Base-by-base conservation (phyloP, 2,113 vertebrate species). In the Aplodontia rufa region DNA sequence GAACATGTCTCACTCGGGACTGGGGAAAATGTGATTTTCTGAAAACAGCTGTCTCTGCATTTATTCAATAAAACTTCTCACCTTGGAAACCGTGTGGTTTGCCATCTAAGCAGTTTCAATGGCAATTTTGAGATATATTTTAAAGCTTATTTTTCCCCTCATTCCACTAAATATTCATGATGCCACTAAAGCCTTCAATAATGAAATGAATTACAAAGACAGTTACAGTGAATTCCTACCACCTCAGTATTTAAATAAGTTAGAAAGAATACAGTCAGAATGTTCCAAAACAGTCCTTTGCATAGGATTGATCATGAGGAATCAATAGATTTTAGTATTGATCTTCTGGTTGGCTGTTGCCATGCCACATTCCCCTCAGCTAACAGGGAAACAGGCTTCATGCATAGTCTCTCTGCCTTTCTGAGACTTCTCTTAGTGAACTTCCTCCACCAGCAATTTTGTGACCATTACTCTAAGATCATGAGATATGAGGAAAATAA, bases 1-100 rank as follows among this genome's bases (percentile, higher is more conserved):
- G 86, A 97, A 81, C 96, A 98, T 97, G 76, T 95, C 91, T 98
- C 97, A 94, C 66, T 17, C 26, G 82, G 94, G 97, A 98, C 74
- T 97, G 69, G 40, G 42, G 94, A 86, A 91, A 97, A 97, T 90
- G 78, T 74, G 82, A 82, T 92, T 97, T 95, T 97, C 84, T 62
- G 49, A 96, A 96, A 97, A 96, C 96, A 98, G 90, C 96, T 97
- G 96, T 93, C 72, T 96, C 93, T 94, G 95, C 94, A 86, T 58
- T 93, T 97, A 96, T 85, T 96, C 91, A 80, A 42, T 92, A 97
- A 93, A 71, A 96, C 76, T 83, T 95, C 97, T 98, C 91, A 97
- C 94, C 93, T 97, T 94, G 68, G 92, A 96, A 97, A 85, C 49
- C 37, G 92, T 20, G 78, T 53, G 85, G 87, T 97, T 93, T 42